A percentile compares a stretch with the other conserved stretches of the same genome.
Evolutionary conservation across 2,888 invertebrate genomes (phyloP).

Genomic region (Lacanobia wlatinum): DNA sequence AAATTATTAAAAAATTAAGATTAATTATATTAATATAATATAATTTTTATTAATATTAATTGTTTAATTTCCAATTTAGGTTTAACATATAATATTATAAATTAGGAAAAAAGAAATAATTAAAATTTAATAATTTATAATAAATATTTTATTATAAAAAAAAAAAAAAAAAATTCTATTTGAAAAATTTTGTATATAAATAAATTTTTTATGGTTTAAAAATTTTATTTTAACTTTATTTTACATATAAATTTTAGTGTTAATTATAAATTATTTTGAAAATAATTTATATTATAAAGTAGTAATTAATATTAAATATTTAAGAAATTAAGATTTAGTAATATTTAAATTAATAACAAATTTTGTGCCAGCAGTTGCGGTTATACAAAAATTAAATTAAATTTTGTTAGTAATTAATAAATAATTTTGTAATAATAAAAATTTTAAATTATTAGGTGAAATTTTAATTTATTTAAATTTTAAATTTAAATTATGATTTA

Average conservation of each 20-base stretch:
- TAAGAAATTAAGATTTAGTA: constrained; percentile 92
- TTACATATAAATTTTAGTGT: constrained; percentile 84
- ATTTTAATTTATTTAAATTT: too few relatives aligned
- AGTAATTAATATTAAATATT: constrained; percentile 71
- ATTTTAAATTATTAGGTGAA: too few relatives aligned
- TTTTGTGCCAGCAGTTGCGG: constrained; percentile 94
- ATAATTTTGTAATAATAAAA: too few relatives aligned
- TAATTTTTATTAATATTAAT: constrained; percentile 37
- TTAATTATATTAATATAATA: constrained; percentile 3
- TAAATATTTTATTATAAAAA: too few relatives aligned
- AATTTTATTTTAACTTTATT: constrained; percentile 86
- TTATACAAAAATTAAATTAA: constrained; percentile 92
- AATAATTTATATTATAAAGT: background rate
- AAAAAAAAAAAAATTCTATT: constrained; percentile 74
- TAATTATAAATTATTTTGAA: constrained; percentile 36
- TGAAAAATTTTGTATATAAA: constrained; percentile 65
- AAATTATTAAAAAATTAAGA: too few relatives aligned
- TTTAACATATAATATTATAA: too few relatives aligned
- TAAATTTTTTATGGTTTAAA: constrained; percentile 88
- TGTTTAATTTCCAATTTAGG: constrained; percentile 48
- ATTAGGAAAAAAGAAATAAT: too few relatives aligned
- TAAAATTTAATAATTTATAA: too few relatives aligned
- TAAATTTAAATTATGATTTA: too few relatives aligned
- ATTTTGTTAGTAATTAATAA: constrained; percentile 87
- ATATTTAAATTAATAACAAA: constrained; percentile 91